A percentile compares a stretch with the other conserved stretches of the same genome.
Evolutionary conservation across 2,797 vertebrate genomes (phyloP).

Genomic region (Orientallactaga sibirica): DNA sequence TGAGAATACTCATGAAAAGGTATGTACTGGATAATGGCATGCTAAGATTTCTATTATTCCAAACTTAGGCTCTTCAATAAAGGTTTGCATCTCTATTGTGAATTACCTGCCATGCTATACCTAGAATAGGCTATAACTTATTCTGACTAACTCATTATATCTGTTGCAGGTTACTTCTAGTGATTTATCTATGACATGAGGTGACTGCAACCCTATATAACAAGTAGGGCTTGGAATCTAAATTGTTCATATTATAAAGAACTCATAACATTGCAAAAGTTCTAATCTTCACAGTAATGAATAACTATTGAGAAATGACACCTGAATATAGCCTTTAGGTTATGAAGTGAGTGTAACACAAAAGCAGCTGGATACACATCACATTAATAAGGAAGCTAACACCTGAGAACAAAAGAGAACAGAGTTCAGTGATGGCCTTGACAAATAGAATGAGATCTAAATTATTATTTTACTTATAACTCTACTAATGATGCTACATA

Average conservation of each 20-base stretch:
- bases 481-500: neutral
- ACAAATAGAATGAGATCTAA: neutral
- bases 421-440: neutral
- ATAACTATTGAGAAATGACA: neutral
- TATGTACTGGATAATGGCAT: neutral
- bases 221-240: conserved; percentile 27
- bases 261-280: neutral
- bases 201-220: neutral
- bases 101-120: conserved; percentile 15
- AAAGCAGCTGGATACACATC: neutral
- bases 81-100: conserved; percentile 12
- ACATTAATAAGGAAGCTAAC: neutral
- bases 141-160: neutral
- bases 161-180: conserved; percentile 5
- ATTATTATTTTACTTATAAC: neutral
- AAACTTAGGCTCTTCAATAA: conserved; percentile 41
- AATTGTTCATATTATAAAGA: neutral
- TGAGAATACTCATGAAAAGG: conserved; percentile 35
- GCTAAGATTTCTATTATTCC: conserved; percentile 27
- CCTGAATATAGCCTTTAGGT: neutral
- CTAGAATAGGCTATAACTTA: conserved; percentile 53
- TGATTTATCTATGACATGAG: conserved; percentile 13
- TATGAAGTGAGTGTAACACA: neutral
- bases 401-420: neutral
- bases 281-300: neutral